Base-by-base conservation (phyloP, 2,888 invertebrate species). In the Ditula angustiorana region DNA sequence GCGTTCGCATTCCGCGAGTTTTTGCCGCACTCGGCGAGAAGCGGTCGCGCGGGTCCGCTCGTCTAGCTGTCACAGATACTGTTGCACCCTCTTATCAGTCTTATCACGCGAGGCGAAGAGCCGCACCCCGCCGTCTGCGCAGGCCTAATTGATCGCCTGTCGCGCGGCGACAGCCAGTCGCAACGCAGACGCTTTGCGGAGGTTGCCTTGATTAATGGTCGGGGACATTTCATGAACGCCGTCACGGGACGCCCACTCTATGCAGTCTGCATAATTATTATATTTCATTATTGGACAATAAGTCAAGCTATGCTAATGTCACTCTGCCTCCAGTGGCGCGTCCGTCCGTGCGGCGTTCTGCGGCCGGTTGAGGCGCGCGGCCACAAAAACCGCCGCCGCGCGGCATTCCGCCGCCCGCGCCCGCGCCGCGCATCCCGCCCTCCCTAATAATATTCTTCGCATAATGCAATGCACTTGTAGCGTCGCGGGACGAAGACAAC, bases 311-410 rank as follows among this genome's bases (percentile, higher is more conserved):
- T 49, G 49, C 26, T 49, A 49, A 49, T 49, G 11, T 19, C 50
- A n/a, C 5, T 23, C 23, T n/a, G n/a, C n/a, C 1, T 5, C 2
- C 26, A 2, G 49, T 3, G 26, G 49, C 26, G 26, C 49, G 10
- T 26, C 49, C n/a, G n/a, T n/a, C n/a, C n/a, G n/a, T n/a, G n/a
- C n/a, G n/a, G n/a, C n/a, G n/a, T n/a, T n/a, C n/a, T n/a, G 13
- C 37, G 16, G 49, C 5, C 26, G 10, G 1, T 8, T 5, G 7
- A 13, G 26, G 11, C 30, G 50, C 16, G 47, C 63, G 70, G n/a
- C n/a, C 68, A 69, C 74, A 74, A 76, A 76, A 76, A 76, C 67
- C 66, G 23, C 37, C 55, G 67, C 70, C 55, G 70, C 67, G 68
- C 69, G 55, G 50, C 69, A 67, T 69, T 69, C 69, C 70, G 60